These are phyloP conservation scores for Ariopsis seemanni DNA, from an alignment of 2,113 vertebrate species.

Conservation along the genomic window DNA sequence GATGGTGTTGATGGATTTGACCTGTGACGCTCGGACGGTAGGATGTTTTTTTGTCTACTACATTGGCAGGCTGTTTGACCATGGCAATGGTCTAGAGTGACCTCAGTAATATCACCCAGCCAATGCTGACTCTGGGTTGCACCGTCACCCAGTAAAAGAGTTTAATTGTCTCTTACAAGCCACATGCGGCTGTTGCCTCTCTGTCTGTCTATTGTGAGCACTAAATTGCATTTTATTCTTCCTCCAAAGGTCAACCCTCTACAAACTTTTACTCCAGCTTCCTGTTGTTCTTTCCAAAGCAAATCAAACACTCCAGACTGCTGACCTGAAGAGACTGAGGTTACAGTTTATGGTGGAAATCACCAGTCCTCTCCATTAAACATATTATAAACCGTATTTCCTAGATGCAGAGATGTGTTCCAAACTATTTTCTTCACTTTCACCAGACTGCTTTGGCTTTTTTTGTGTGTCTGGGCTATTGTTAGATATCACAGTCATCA, in stretches of 20 bases:
- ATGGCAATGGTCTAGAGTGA: conserved; percentile 51
- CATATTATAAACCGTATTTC: background rate
- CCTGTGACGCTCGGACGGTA: background rate
- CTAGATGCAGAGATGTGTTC: too few species aligned
- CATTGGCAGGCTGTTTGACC: conserved; percentile 39
- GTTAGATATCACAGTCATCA: background rate
- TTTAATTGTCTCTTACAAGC: conserved; percentile 40
- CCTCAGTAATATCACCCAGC: conserved; percentile 26
- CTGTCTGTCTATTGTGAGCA: conserved; percentile 28
- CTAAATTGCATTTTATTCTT: conserved; percentile 39
- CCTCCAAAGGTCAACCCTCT: conserved; percentile 36
- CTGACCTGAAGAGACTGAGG: conserved; percentile 14
- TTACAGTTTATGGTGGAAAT: background rate
- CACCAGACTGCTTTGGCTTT: background rate
- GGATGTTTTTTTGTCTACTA: conserved; percentile 28
- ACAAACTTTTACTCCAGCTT: conserved; percentile 25
- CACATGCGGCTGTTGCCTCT: conserved; percentile 21
- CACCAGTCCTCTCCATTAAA: background rate
- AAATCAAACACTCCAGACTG: conserved; percentile 34
- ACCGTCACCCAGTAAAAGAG: conserved; percentile 40
- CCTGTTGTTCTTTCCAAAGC: conserved; percentile 36
- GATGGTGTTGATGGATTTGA: conserved; percentile 31
- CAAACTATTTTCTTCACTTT: background rate
- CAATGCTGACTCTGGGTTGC: conserved; percentile 38
- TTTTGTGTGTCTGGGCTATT: background rate